A percentile compares a stretch with the other conserved stretches of the same genome.
These are phyloP conservation scores for Leucophenga maculata DNA, from an alignment of 2,888 invertebrate genomes.

Conservation along the genomic window DNA sequence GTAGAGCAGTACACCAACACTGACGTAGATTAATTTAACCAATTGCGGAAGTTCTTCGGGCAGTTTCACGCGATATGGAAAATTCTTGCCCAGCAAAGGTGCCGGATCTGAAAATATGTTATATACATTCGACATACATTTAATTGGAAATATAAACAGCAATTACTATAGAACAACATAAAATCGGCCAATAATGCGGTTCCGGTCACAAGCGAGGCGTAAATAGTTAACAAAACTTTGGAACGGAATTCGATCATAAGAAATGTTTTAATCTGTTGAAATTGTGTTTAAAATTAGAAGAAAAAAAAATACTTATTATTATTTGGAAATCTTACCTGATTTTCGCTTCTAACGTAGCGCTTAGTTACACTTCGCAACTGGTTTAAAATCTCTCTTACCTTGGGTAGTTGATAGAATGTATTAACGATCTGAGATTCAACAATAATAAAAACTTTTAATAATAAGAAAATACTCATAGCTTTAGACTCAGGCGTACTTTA, in stretches of 20 bases:
- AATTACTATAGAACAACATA: slow-evolving; percentile 32
- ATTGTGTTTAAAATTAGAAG: not conserved
- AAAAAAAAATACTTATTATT: too few species aligned
- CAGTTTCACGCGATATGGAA: slow-evolving; percentile 47
- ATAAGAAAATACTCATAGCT: not conserved
- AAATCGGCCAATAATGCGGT: slow-evolving; percentile 28
- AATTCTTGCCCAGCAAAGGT: slow-evolving; percentile 28
- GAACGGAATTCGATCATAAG: slow-evolving; percentile 31
- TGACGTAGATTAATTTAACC: slow-evolving; percentile 45
- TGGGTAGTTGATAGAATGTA: slow-evolving; percentile 30
- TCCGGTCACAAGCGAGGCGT: slow-evolving; percentile 24
- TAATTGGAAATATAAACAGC: not conserved
- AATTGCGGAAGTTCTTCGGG: slow-evolving; percentile 43
- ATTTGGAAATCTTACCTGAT: slow-evolving; percentile 24
- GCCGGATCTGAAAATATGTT: slow-evolving; percentile 37
- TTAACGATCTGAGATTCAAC: slow-evolving; percentile 30
- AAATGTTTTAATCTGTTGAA: slow-evolving; percentile 27
- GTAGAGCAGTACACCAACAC: slow-evolving; percentile 35
- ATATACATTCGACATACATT: not conserved
- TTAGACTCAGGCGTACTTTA: slow-evolving; percentile 41
- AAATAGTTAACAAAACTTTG: slow-evolving; percentile 30
- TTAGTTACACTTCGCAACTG: slow-evolving; percentile 29
- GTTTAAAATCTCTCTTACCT: slow-evolving; percentile 27
- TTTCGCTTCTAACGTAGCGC: slow-evolving; percentile 30
- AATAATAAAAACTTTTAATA: not conserved